These are phyloP conservation scores for Vultur gryphus DNA, from an alignment of 2,797 vertebrate species.

Conservation along the genomic window DNA sequence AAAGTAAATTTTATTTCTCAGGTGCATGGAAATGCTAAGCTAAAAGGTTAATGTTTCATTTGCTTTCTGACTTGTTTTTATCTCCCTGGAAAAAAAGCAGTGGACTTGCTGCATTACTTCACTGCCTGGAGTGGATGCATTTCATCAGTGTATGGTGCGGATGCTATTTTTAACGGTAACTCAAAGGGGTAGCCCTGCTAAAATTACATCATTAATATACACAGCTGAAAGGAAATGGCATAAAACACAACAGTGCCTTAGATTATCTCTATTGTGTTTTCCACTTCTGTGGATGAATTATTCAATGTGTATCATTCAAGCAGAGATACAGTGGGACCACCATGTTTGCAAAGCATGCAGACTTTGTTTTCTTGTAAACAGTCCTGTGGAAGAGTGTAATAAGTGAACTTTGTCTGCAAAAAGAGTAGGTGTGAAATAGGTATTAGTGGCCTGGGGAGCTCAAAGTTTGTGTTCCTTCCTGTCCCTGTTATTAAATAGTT, in stretches of 20 bases:
- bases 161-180: conserved; percentile 63
- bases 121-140: conserved; percentile 61
- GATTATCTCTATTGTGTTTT: neutral
- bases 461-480: neutral
- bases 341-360: neutral
- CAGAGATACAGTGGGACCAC: neutral
- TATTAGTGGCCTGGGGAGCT: neutral
- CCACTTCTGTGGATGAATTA: neutral
- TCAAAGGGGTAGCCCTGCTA: conserved; percentile 60
- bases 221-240: conserved; percentile 54
- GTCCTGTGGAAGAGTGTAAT: neutral
- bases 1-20: neutral
- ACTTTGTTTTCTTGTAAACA: neutral
- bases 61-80: neutral
- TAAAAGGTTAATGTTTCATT: neutral
- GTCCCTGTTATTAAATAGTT: neutral
- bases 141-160: conserved; percentile 53
- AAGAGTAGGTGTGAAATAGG: neutral
- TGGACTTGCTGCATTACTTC: conserved; percentile 47
- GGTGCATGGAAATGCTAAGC: neutral
- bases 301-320: neutral
- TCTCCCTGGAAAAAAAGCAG: neutral
- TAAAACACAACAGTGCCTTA: neutral
- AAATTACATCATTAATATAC: conserved; percentile 66
- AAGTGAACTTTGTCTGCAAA: neutral